Evolutionary conservation across 2,888 invertebrate genomes (phyloP).

Genomic region (Aricia artaxerxes): DNA sequence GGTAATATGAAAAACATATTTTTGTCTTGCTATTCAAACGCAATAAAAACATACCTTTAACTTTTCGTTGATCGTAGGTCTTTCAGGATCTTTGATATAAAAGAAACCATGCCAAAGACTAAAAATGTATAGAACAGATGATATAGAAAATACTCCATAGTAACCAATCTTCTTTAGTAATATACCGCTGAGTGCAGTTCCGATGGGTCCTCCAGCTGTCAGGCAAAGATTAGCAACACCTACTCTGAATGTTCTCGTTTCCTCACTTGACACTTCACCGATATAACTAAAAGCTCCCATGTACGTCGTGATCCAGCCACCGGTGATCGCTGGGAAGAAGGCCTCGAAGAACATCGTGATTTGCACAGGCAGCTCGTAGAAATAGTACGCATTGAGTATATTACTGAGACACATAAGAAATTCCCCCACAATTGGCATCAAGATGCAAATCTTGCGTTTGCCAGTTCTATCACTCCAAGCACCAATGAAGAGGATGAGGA

Average conservation of each 20-base stretch:
- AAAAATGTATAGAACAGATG: constrained; percentile 62
- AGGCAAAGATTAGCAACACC: constrained; percentile 76
- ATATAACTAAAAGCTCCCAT: constrained; percentile 82
- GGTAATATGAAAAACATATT: too few relatives aligned
- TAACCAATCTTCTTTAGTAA: constrained; percentile 69
- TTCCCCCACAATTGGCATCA: constrained; percentile 79
- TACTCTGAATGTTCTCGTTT: constrained; percentile 80
- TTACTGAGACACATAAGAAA: constrained; percentile 71
- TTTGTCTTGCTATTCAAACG: not conserved
- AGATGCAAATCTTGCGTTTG: constrained; percentile 78
- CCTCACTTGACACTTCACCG: constrained; percentile 77
- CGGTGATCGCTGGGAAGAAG: constrained; percentile 75
- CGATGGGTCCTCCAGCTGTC: constrained; percentile 67
- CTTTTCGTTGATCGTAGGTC: constrained; percentile 46
- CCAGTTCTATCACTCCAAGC: constrained; percentile 82
- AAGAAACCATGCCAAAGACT: constrained; percentile 70
- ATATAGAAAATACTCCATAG: constrained; percentile 74
- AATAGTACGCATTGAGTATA: constrained; percentile 76
- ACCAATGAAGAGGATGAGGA: constrained; percentile 79
- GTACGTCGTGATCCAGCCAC: constrained; percentile 78
- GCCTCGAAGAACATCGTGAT: constrained; percentile 75
- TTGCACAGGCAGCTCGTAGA: constrained; percentile 77
- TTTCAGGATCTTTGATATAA: constrained; percentile 63
- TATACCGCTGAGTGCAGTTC: constrained; percentile 67
- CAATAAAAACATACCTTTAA: constrained; percentile 45